phyloP scores from a whole-genome alignment of 2,797 vertebrate genomes.

The Lophura swinhoii region DNA sequence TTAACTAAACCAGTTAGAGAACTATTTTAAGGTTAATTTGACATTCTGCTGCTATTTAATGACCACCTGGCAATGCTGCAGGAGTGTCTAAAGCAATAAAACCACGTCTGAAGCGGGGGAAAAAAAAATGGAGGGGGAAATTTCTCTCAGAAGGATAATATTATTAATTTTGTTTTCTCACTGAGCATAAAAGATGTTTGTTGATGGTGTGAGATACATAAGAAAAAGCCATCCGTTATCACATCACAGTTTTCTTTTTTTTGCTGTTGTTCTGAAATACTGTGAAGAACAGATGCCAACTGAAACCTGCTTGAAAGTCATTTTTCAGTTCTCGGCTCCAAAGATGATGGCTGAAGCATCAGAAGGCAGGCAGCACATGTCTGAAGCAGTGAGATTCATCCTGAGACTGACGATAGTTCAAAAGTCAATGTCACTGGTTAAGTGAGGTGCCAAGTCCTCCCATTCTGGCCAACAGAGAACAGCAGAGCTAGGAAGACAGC shows the following conservation, averaged over 20 bases:
- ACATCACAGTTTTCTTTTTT: neutral
- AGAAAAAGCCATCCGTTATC: neutral
- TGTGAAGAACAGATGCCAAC: neutral
- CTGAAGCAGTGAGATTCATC: neutral
- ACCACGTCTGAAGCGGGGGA: neutral
- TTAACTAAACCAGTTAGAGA: neutral
- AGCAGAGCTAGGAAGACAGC: neutral
- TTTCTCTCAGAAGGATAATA: neutral
- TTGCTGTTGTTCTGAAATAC: neutral
- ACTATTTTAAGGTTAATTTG: slow-evolving; percentile 52
- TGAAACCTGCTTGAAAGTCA: neutral
- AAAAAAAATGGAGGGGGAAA: neutral
- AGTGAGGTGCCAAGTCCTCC: neutral
- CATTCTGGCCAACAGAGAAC: neutral
- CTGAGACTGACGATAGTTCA: neutral
- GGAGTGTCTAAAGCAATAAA: slow-evolving; percentile 36
- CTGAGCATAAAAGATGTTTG: neutral
- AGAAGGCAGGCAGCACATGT: neutral
- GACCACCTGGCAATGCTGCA: neutral
- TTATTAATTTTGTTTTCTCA: neutral
- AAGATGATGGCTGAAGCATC: neutral
- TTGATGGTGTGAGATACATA: neutral
- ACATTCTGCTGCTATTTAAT: slow-evolving; percentile 19
- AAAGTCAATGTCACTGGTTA: neutral
- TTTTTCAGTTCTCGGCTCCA: neutral